phyloP scores from a whole-genome alignment of 2,888 invertebrate genomes.

The Elaeidobius kamerunicus region DNA sequence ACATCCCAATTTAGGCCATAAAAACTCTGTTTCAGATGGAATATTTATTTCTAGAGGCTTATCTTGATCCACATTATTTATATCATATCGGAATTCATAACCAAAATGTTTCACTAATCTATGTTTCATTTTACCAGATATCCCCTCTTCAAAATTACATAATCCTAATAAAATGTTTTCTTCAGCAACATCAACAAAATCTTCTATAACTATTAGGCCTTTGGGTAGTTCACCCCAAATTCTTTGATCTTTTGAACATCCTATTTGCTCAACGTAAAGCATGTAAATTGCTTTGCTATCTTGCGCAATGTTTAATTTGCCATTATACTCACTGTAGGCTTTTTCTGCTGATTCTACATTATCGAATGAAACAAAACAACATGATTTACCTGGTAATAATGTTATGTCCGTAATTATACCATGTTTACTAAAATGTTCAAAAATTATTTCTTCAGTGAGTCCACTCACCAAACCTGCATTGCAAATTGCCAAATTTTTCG shows the following conservation, averaged over 20 bases:
- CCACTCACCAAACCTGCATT: constrained; percentile 86
- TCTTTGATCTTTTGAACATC: constrained; percentile 37
- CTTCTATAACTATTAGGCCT: constrained; percentile 65
- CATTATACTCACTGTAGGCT: constrained; percentile 62
- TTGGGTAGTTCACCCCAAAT: constrained; percentile 54
- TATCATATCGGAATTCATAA: constrained; percentile 85
- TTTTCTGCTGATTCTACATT: constrained; percentile 52
- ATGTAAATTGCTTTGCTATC: constrained; percentile 64
- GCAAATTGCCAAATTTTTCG: constrained; percentile 68
- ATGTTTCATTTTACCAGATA: constrained; percentile 63
- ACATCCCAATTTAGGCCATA: constrained; percentile 59
- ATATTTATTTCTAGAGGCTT: constrained; percentile 65
- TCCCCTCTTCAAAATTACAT: constrained; percentile 54
- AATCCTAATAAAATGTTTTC: constrained; percentile 59
- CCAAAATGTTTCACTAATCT: constrained; percentile 88
- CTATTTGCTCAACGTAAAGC: constrained; percentile 55
- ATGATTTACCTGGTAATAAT: constrained; percentile 77
- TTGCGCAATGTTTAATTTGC: constrained; percentile 55
- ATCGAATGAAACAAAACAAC: constrained; percentile 69
- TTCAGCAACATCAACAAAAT: constrained; percentile 70
- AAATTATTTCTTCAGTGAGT: constrained; percentile 62
- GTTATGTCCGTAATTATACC: constrained; percentile 60
- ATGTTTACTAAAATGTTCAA: constrained; percentile 53
- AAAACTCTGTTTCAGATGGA: constrained; percentile 64
- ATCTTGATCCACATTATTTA: constrained; percentile 76